Percentiles rank a stretch among this genome's conserved stretches.
These are phyloP conservation scores for Tamandua tetradactyla DNA, from an alignment of 2,797 vertebrate species.

Conservation along the genomic window DNA sequence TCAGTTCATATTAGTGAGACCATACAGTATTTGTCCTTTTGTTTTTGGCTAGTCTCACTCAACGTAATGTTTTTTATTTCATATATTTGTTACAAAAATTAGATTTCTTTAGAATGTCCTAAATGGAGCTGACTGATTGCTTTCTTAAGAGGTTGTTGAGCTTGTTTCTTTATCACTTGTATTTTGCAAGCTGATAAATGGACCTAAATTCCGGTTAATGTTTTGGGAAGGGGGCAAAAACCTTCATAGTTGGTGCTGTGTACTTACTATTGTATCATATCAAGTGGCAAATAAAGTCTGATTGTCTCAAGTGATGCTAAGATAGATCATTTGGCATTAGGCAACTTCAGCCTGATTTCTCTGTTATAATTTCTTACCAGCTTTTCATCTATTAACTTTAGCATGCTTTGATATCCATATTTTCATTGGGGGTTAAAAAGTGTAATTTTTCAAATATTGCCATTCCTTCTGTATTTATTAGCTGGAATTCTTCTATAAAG, in stretches of 20 bases:
- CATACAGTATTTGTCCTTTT: too few species aligned
- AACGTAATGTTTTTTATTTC: neutral
- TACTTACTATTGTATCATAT: neutral
- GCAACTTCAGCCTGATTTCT: neutral
- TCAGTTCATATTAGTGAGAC: too few species aligned
- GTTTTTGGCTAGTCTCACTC: too few species aligned
- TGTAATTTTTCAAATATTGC: neutral
- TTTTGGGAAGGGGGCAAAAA: neutral
- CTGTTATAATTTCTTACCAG: neutral
- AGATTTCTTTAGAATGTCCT: conserved; percentile 11
- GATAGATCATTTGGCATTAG: neutral
- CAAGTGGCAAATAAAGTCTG: neutral
- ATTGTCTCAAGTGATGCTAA: neutral
- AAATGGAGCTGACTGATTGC: conserved; percentile 19
- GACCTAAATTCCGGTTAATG: conserved; percentile 26
- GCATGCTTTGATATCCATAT: neutral
- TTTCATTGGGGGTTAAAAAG: neutral
- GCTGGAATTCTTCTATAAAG: neutral
- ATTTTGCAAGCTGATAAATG: conserved; percentile 23
- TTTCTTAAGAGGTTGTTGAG: conserved; percentile 8
- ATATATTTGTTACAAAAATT: too few species aligned
- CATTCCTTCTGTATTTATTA: neutral
- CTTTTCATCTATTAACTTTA: neutral
- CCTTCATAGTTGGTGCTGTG: neutral
- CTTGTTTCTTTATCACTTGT: neutral